Conservation (phyloP, 2,888 invertebrate species). For the Hypomecis punctinalis region DNA sequence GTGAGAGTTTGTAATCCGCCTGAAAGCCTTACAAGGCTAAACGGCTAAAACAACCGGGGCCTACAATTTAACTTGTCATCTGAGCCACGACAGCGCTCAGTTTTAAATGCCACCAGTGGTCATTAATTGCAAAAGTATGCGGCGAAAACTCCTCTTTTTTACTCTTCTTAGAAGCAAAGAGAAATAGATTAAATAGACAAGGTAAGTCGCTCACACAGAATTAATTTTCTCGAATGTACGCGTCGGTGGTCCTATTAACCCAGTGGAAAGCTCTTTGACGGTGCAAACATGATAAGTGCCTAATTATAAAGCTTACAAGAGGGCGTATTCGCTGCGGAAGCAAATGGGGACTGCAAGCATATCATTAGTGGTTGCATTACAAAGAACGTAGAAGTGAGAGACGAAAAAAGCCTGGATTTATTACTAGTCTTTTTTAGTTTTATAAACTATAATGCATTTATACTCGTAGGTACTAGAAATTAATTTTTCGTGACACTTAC, state of each 20-base stretch:
- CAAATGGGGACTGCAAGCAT: background rate
- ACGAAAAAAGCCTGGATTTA: background rate
- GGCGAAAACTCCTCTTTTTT: too few relatives aligned
- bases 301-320: slow-evolving; percentile 1
- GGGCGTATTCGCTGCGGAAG: background rate
- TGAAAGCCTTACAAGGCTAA: too few relatives aligned
- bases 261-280: background rate
- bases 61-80: too few relatives aligned
- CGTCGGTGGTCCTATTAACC: background rate
- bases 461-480: too few relatives aligned
- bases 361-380: slow-evolving; percentile 3
- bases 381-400: background rate
- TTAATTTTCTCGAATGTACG: background rate
- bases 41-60: too few relatives aligned
- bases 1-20: too few relatives aligned
- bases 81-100: too few relatives aligned
- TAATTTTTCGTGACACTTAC: too few relatives aligned
- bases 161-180: background rate
- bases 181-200: background rate
- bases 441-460: too few relatives aligned
- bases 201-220: background rate
- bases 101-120: too few relatives aligned
- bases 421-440: background rate
- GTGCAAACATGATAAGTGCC: slow-evolving; percentile 3
- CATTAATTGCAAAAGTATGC: too few relatives aligned